These are phyloP conservation scores for Drosophila lacteicornis DNA, from an alignment of 1,140 invertebrate species.

Conservation along the genomic window DNA sequence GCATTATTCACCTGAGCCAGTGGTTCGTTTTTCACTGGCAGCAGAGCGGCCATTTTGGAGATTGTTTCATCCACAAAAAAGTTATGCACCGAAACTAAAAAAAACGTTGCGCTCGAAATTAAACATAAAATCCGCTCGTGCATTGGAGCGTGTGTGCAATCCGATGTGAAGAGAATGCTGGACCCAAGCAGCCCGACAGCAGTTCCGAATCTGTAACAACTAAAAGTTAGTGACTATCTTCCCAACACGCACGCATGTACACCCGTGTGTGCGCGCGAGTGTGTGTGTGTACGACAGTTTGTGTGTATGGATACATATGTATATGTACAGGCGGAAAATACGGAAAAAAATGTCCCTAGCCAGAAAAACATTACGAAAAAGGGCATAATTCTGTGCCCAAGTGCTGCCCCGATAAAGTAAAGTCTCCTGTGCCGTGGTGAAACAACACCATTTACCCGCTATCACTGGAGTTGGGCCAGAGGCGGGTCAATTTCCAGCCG, in stretches of 20 bases:
- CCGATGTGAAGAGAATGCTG: conserved; percentile 65
- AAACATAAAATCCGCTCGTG: conserved; percentile 58
- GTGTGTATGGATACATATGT: conserved; percentile 63
- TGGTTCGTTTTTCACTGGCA: conserved; percentile 47
- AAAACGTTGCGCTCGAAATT: conserved; percentile 68
- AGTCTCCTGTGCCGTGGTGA: conserved; percentile 9
- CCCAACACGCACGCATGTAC: conserved; percentile 66
- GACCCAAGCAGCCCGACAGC: conserved; percentile 51
- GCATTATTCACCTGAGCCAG: conserved; percentile 48
- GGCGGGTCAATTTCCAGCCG: conserved; percentile 29
- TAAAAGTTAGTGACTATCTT: conserved; percentile 72
- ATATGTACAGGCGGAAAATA: conserved; percentile 56
- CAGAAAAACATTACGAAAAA: conserved; percentile 37
- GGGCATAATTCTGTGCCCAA: conserved; percentile 2
- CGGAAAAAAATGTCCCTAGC: conserved; percentile 51
- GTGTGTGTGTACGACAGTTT: conserved; percentile 51
- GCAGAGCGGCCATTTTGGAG: conserved; percentile 78
- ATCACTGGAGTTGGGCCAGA: not conserved
- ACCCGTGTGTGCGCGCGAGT: conserved; percentile 64
- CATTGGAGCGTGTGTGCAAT: conserved; percentile 64
- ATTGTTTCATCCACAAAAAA: conserved; percentile 80
- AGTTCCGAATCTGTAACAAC: conserved; percentile 62
- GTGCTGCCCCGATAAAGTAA: conserved; percentile 4
- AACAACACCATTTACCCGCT: not conserved
- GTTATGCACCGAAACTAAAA: conserved; percentile 77